Evolutionary conservation across 2,888 invertebrate species (phyloP).

Genomic region (Temnothorax unifasciatus): DNA sequence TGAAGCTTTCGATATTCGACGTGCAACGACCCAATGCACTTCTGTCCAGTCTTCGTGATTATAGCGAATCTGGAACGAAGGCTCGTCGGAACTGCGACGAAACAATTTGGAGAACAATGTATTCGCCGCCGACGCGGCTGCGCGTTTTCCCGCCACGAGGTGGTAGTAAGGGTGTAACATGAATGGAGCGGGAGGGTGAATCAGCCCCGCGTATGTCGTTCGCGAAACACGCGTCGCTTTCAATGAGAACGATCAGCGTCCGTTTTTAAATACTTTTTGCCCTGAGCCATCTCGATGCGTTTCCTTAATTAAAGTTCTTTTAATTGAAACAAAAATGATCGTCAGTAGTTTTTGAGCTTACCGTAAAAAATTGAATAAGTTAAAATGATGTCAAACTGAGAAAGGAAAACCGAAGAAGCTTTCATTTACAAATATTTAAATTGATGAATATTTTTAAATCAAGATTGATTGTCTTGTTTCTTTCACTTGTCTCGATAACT

Average conservation of each 20-base stretch:
- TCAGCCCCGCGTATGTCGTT: constrained; percentile 30
- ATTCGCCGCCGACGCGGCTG: constrained; percentile 30
- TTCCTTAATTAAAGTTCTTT: background rate
- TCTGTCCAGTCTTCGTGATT: constrained; percentile 21
- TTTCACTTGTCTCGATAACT: background rate
- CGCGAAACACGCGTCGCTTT: constrained; percentile 34
- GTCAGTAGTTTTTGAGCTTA: background rate
- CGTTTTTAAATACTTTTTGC: background rate
- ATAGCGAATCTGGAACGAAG: constrained; percentile 28
- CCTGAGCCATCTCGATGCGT: background rate
- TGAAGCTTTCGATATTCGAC: background rate
- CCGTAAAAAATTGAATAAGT: background rate
- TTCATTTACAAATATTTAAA: background rate
- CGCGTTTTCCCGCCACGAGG: constrained; percentile 54
- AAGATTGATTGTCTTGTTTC: background rate
- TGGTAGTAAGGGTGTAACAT: constrained; percentile 44
- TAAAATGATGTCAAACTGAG: background rate
- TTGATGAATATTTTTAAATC: background rate
- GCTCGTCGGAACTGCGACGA: constrained; percentile 40
- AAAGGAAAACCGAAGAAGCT: background rate
- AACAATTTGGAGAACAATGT: constrained; percentile 35
- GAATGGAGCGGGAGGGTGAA: constrained; percentile 53
- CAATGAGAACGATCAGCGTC: background rate
- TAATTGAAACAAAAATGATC: background rate
- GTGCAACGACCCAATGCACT: background rate